phyloP scores from a whole-genome alignment of 1,140 invertebrate species.

The Coenobita brevimanus region DNA sequence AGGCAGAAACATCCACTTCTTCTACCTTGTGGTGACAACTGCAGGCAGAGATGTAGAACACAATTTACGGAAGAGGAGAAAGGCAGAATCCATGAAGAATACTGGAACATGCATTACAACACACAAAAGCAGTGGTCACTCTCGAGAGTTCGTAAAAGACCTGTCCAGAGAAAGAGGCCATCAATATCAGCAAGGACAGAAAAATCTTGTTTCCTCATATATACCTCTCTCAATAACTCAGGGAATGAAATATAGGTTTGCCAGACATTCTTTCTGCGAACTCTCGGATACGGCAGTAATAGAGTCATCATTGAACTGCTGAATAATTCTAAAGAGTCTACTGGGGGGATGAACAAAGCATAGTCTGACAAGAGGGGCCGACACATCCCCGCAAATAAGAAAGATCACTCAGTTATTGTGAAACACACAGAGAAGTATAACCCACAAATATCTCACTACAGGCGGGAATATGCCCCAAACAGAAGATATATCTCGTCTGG shows the following conservation, averaged over 20 bases:
- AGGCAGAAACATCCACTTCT: conserved; percentile 7
- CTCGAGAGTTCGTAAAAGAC: background rate
- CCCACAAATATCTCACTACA: conserved; percentile 29
- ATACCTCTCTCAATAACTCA: conserved; percentile 30
- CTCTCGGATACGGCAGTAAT: conserved; percentile 33
- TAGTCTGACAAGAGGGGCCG: conserved; percentile 23
- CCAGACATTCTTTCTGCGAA: conserved; percentile 38
- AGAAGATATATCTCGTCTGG: conserved; percentile 25
- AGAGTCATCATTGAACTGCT: conserved; percentile 24
- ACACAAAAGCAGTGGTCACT: conserved; percentile 8
- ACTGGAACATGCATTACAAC: background rate
- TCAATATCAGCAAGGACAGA: conserved; percentile 41
- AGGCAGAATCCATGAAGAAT: conserved; percentile 25
- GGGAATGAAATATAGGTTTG: conserved; percentile 37
- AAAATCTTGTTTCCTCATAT: conserved; percentile 34
- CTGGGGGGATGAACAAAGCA: conserved; percentile 28
- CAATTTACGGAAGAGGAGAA: conserved; percentile 37
- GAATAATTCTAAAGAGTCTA: conserved; percentile 15
- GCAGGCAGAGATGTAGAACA: conserved; percentile 19
- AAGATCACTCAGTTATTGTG: conserved; percentile 18
- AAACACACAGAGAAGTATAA: conserved; percentile 23
- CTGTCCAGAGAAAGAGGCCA: conserved; percentile 19
- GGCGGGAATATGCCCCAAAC: conserved; percentile 30
- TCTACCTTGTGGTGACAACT: background rate
- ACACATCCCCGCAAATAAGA: conserved; percentile 28